phyloP scores from a whole-genome alignment of 2,797 vertebrate genomes.

The Strix occidentalis region DNA sequence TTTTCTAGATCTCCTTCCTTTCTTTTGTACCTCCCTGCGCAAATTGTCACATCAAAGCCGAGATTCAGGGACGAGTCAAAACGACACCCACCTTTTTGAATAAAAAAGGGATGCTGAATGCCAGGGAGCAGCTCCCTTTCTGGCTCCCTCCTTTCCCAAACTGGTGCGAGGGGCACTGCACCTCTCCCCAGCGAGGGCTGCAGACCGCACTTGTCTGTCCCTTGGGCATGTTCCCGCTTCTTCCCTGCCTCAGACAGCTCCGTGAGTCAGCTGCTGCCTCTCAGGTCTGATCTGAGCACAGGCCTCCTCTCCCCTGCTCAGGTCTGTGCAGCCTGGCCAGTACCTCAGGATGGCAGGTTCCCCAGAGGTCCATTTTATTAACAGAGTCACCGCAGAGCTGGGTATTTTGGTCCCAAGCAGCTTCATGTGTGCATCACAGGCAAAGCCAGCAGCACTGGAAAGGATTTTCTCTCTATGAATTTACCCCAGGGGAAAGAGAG shows the following conservation, averaged over 20 bases:
- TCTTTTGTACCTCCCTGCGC: not conserved
- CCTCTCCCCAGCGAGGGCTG: not conserved
- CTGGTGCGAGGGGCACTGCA: not conserved
- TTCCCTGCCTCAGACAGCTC: not conserved
- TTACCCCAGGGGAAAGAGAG: not conserved
- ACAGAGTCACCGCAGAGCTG: not conserved
- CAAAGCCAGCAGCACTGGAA: not conserved
- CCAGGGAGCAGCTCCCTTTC: not conserved
- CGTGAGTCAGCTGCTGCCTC: not conserved
- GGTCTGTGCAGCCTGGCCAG: not conserved
- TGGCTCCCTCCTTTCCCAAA: not conserved
- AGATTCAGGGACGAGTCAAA: not conserved
- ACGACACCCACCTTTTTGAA: conserved; percentile 3
- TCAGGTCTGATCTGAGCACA: not conserved
- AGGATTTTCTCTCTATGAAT: not conserved
- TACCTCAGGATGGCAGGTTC: not conserved
- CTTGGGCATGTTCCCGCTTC: not conserved
- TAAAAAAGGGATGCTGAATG: not conserved
- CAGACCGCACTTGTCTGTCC: not conserved
- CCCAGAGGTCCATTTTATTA: not conserved
- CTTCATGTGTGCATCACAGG: rapidly evolving
- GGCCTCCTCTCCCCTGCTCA: not conserved
- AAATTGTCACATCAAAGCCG: conserved; percentile 24
- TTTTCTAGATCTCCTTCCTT: conserved; percentile 14
- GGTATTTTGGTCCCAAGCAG: not conserved